A percentile compares a stretch with the other conserved stretches of the same genome.
These are phyloP conservation scores for Actinostola sp. DNA, from an alignment of 92 coral and sea anemone species.

Conservation along the genomic window DNA sequence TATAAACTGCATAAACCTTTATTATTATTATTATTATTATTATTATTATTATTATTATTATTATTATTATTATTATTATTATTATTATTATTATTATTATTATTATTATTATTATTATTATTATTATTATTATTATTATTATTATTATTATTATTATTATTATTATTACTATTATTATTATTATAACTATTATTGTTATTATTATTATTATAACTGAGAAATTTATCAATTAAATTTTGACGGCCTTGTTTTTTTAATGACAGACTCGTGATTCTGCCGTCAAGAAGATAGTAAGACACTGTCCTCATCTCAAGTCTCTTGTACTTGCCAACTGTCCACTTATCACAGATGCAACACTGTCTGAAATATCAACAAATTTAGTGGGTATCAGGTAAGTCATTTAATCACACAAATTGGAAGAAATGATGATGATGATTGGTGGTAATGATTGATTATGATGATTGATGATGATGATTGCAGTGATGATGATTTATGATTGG, in stretches of 20 bases:
- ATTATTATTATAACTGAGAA: neutral
- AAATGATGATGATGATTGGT: neutral
- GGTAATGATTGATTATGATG: neutral
- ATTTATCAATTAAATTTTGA: too few relatives aligned
- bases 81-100: neutral
- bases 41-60: neutral
- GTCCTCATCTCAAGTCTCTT: constrained; percentile 85
- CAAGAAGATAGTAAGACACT: constrained; percentile 91
- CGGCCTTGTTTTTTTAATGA: neutral
- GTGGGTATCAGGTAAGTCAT: constrained; percentile 68
- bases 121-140: neutral
- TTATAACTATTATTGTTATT: neutral
- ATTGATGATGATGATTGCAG: neutral
- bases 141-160: neutral
- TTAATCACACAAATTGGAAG: neutral
- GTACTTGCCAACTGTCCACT: constrained; percentile 94
- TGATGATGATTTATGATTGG: too few relatives aligned
- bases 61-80: neutral
- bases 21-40: neutral
- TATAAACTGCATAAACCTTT: too few relatives aligned
- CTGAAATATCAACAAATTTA: constrained; percentile 87
- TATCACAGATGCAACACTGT: constrained; percentile 80
- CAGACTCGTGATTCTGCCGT: constrained; percentile 96
- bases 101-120: neutral
- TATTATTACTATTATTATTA: neutral